Evolutionary conservation across 2,113 vertebrate species (phyloP).

Genomic region (Lethenteron reissneri): DNA sequence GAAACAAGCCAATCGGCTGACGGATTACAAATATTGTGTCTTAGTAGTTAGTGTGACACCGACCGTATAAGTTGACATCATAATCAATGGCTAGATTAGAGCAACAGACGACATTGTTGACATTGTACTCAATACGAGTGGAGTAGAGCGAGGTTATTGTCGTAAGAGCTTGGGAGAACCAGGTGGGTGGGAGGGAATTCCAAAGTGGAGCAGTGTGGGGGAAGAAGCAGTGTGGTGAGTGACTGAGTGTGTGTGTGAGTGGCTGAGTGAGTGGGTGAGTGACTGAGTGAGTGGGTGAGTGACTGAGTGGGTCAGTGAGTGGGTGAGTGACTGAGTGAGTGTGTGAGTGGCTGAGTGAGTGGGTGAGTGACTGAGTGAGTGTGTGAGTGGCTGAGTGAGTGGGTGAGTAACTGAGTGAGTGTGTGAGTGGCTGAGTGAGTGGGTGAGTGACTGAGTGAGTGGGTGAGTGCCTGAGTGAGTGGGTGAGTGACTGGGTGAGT

Average conservation of each 20-base stretch:
- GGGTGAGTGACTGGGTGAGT: background rate
- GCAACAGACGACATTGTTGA: too few species aligned
- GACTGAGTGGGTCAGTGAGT: background rate
- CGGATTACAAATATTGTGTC: too few species aligned
- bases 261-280: background rate
- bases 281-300: background rate
- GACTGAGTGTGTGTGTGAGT: background rate
- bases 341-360: background rate
- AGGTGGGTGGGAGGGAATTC: too few species aligned
- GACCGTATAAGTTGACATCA: too few species aligned
- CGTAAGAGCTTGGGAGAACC: too few species aligned
- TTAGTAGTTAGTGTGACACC: too few species aligned
- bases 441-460: background rate
- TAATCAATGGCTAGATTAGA: too few species aligned
- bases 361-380: background rate
- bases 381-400: background rate
- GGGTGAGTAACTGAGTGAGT: background rate
- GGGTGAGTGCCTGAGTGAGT: background rate
- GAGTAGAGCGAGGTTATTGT: too few species aligned
- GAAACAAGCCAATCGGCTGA: too few species aligned
- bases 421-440: background rate
- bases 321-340: background rate
- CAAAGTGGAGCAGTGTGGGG: too few species aligned
- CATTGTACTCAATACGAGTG: too few species aligned
- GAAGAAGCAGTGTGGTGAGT: background rate